Evolutionary conservation across 1,140 invertebrate species (phyloP).

Genomic region (Thrips palmi): DNA sequence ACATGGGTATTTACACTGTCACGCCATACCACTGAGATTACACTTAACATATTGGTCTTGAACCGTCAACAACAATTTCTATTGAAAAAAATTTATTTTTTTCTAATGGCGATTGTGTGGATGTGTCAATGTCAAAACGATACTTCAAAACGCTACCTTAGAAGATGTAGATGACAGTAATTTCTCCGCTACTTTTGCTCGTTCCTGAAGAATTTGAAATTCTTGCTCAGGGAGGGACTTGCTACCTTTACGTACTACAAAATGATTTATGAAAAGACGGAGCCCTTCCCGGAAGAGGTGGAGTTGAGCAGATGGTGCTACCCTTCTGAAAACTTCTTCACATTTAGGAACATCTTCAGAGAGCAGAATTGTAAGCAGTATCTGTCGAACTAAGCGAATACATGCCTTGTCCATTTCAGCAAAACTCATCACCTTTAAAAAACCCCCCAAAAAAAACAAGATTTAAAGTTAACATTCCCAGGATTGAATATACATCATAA

Average conservation of each 20-base stretch:
- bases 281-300: conserved; percentile 56
- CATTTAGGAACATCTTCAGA: conserved; percentile 34
- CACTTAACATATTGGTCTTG: too few species aligned
- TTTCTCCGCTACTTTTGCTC: conserved; percentile 33
- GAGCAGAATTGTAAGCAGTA: conserved; percentile 48
- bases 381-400: conserved; percentile 47
- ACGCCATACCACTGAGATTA: too few species aligned
- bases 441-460: conserved; percentile 11
- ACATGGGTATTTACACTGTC: too few species aligned
- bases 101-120: not conserved
- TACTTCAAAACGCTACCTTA: conserved; percentile 1
- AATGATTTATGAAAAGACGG: conserved; percentile 59
- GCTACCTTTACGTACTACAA: conserved; percentile 42
- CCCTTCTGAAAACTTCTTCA: conserved; percentile 41
- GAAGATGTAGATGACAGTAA: conserved; percentile 23
- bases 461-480: not conserved
- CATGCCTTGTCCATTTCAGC: conserved; percentile 51
- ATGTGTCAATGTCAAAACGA: not conserved
- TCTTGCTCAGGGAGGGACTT: conserved; percentile 27
- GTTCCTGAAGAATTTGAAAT: conserved; percentile 28
- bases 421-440: conserved; percentile 55
- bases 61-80: not conserved
- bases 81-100: conserved; percentile 2
- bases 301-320: conserved; percentile 43
- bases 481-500: conserved; percentile 10